Percentiles rank a stretch among this genome's conserved stretches.
These are phyloP conservation scores for Prolemur simus DNA, from an alignment of 2,113 vertebrate species.

Conservation along the genomic window DNA sequence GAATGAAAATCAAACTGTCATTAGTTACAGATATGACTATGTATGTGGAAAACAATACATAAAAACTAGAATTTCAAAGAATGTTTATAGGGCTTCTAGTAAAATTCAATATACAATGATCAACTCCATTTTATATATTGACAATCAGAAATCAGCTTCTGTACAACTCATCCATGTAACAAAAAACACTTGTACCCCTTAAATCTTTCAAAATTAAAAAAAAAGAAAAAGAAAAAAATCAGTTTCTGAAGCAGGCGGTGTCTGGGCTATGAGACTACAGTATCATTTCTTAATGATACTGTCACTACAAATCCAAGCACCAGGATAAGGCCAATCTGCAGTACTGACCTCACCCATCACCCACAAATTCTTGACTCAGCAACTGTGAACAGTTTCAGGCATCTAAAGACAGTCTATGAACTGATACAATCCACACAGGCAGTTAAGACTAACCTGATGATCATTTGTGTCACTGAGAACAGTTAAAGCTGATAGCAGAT, in stretches of 20 bases:
- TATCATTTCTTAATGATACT: neutral
- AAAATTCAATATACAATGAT: neutral
- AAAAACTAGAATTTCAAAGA: neutral
- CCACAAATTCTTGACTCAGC: neutral
- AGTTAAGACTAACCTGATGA: neutral
- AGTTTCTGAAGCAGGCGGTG: neutral
- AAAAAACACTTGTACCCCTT: too few relatives aligned
- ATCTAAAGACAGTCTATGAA: neutral
- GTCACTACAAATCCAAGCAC: neutral
- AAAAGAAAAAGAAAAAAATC: neutral
- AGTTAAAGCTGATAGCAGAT: neutral
- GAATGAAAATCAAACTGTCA: neutral
- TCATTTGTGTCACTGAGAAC: neutral
- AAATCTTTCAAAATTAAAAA: neutral
- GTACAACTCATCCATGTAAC: too few relatives aligned
- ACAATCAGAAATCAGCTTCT: neutral
- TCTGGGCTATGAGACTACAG: neutral
- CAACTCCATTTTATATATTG: neutral
- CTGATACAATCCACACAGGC: neutral
- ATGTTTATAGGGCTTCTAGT: neutral
- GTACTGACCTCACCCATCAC: neutral
- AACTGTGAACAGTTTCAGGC: neutral
- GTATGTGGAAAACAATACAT: neutral
- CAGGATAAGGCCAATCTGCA: neutral
- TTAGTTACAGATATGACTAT: neutral